phyloP scores from a whole-genome alignment of 2,888 invertebrate species.

The Tipula helvola region DNA sequence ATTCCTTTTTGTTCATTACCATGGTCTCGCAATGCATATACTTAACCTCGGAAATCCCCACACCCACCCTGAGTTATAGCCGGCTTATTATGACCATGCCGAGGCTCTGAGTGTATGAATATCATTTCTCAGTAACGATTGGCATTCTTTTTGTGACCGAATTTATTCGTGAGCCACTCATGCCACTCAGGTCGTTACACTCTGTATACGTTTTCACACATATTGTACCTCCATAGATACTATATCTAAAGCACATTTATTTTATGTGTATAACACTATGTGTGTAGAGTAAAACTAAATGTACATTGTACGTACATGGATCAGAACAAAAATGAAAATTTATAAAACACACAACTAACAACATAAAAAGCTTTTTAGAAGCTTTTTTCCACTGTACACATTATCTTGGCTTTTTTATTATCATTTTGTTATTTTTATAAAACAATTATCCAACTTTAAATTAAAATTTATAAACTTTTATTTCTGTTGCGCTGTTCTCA shows the following conservation, averaged over 20 bases:
- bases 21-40: too few relatives aligned
- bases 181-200: too few relatives aligned
- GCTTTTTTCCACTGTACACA: neutral
- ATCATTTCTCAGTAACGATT: too few relatives aligned
- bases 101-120: too few relatives aligned
- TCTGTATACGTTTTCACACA: neutral
- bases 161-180: too few relatives aligned
- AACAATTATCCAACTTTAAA: constrained; percentile 1
- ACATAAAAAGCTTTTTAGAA: neutral
- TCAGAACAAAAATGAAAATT: neutral
- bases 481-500: neutral
- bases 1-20: too few relatives aligned
- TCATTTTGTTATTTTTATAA: neutral
- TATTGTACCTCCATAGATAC: neutral
- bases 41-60: too few relatives aligned
- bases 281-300: neutral
- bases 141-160: too few relatives aligned
- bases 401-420: neutral
- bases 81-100: too few relatives aligned
- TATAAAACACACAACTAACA: neutral
- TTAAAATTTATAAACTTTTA: neutral
- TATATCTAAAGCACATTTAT: neutral
- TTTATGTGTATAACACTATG: neutral
- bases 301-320: neutral
- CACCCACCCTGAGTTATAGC: too few relatives aligned